A percentile compares a stretch with the other conserved stretches of the same genome.
These are phyloP conservation scores for Pimpla rufipes DNA, from an alignment of 2,888 invertebrate species.

Conservation along the genomic window DNA sequence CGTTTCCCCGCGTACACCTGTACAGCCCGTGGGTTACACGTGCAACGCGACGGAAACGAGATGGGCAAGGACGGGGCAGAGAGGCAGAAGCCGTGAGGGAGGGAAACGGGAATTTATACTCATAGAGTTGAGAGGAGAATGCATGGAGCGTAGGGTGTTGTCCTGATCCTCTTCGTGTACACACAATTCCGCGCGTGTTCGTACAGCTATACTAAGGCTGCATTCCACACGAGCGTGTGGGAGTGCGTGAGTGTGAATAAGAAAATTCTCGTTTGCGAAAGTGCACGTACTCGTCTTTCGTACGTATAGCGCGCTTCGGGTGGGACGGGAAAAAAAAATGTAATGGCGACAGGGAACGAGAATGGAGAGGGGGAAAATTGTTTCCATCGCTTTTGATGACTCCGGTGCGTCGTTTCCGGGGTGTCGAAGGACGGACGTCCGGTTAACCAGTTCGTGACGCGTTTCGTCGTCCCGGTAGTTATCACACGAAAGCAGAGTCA, in stretches of 20 bases:
- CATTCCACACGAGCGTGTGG: slow-evolving; percentile 18
- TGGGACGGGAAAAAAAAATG: slow-evolving; percentile 2
- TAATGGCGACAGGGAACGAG: neutral
- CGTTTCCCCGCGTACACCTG: neutral
- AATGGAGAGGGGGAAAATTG: neutral
- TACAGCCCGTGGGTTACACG: slow-evolving; percentile 19
- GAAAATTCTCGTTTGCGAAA: slow-evolving; percentile 61
- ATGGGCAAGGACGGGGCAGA: slow-evolving; percentile 23
- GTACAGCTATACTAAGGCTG: slow-evolving; percentile 6
- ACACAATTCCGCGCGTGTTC: slow-evolving; percentile 15
- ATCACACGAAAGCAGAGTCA: too few species aligned
- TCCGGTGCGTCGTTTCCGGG: neutral
- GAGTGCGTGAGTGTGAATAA: slow-evolving; percentile 46
- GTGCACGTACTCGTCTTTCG: slow-evolving; percentile 50
- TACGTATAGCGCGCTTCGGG: slow-evolving; percentile 5
- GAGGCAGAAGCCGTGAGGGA: slow-evolving; percentile 41
- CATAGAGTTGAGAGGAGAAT: slow-evolving; percentile 58
- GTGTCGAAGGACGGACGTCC: neutral
- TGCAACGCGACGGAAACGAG: slow-evolving; percentile 33
- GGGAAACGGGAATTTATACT: slow-evolving; percentile 64
- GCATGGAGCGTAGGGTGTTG: slow-evolving; percentile 4
- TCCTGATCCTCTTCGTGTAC: slow-evolving; percentile 32
- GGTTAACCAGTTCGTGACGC: neutral
- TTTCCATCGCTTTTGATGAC: neutral
- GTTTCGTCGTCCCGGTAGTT: neutral